A percentile compares a stretch with the other conserved stretches of the same genome.
Evolutionary conservation across 2,797 vertebrate genomes (phyloP).

Genomic region (Nannoperca obscura): DNA sequence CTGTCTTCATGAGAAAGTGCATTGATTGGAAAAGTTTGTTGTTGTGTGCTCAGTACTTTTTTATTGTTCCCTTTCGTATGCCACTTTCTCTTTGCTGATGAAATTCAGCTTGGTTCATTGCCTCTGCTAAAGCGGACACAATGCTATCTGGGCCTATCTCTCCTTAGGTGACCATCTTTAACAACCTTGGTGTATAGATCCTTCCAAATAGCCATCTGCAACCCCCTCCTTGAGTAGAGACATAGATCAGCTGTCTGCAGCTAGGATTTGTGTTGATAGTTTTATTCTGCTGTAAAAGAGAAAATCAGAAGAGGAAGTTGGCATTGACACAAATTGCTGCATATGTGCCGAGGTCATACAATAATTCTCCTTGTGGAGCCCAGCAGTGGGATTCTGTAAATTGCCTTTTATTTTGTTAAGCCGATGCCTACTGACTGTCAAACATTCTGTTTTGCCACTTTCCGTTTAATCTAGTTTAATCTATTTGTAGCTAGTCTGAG

Average conservation of each 20-base stretch:
- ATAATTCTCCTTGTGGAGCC: slow-evolving; percentile 29
- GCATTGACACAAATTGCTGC: slow-evolving; percentile 41
- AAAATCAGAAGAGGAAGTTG: slow-evolving; percentile 52
- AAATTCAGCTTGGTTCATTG: slow-evolving; percentile 51
- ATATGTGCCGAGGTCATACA: slow-evolving; percentile 44
- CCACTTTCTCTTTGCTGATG: slow-evolving; percentile 54
- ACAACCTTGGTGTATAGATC: slow-evolving; percentile 13
- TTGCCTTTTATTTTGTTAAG: slow-evolving; percentile 57
- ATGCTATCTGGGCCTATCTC: slow-evolving; percentile 31
- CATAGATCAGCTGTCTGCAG: slow-evolving; percentile 25
- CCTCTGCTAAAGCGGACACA: slow-evolving; percentile 38
- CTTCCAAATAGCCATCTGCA: slow-evolving; percentile 13
- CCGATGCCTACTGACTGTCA: slow-evolving; percentile 38
- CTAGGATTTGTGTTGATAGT: slow-evolving; percentile 22
- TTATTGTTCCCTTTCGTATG: slow-evolving; percentile 46
- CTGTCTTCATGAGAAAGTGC: slow-evolving; percentile 65
- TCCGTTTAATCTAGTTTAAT: slow-evolving; percentile 55
- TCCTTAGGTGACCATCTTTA: slow-evolving; percentile 46
- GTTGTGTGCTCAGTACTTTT: slow-evolving; percentile 56
- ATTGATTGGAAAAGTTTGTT: slow-evolving; percentile 77
- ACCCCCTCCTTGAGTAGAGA: background rate
- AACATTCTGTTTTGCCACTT: slow-evolving; percentile 44
- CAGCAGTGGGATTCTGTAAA: slow-evolving; percentile 42
- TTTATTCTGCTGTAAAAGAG: slow-evolving; percentile 28
- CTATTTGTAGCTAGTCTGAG: slow-evolving; percentile 47